Evolutionary conservation across 2,113 vertebrate genomes (phyloP), one percentile per base, ranked within the genome.

Genomic region (Aramus guarauna): DNA sequence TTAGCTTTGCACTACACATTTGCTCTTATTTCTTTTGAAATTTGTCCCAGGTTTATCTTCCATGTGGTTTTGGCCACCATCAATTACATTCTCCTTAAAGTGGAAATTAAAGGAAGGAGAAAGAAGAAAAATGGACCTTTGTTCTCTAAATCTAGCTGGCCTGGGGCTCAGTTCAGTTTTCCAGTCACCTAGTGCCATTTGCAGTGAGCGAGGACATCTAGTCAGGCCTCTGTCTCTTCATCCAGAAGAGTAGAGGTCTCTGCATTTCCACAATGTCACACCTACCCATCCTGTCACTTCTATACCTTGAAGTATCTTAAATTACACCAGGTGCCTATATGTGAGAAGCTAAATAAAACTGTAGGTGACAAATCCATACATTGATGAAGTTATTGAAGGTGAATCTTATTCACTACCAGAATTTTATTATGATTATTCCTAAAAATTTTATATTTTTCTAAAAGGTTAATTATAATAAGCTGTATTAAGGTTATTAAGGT

Each of bases 1-100:
- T 4, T 11, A 39, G 8, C 9, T 55, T 14, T 68, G 8, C 34
- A 12, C 11, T 63, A 34, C 32, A 48, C 4, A 19, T 64, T 82
- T 68, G 27, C 6, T 60, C 22, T 41, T 55, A 39, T 45, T 78
- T 55, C 43, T 74, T 69, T 26, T 79, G 21, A 75, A 43, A 86
- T 17, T 66, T 26, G 18, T 10, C 6, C n/a, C n/a, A 29, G 32
- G 9, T 75, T 66, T 69, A 9, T 27, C 12, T 69, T 69, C 16
- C 22, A 23, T 0, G 0, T 30, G 11, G 11, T 62, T 91, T 74
- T 73, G 7, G 3, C 3, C 7, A 23, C 14, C 24, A 47, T 6
- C 29, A 56, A 9, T 22, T 16, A 34, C 3, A 15, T 43, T 77
- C 4, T 10, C 11, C 4, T 59, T 36, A 19, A 39, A 60, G 11